Conservation (phyloP, 92 coral and sea anemone genomes). For the Bergia sp. region DNA sequence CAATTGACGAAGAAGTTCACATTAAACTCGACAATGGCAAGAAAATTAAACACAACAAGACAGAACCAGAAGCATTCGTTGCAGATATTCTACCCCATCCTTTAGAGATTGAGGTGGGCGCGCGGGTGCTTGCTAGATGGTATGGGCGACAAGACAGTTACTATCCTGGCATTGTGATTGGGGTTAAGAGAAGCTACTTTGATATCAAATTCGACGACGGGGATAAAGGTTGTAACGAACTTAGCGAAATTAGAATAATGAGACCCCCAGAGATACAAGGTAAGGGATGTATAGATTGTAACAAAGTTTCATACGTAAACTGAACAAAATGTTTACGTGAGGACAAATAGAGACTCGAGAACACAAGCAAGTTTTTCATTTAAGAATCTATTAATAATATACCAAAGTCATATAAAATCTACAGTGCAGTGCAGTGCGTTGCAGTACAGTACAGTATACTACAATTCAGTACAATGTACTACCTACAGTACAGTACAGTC, state of each 20-base stretch:
- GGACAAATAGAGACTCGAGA: not conserved
- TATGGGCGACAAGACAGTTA: slow-evolving; percentile 80
- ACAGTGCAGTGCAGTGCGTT: too few species aligned
- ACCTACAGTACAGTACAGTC: too few species aligned
- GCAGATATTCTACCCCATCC: slow-evolving; percentile 91
- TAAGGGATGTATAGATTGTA: slow-evolving; percentile 2
- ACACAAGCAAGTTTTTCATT: too few species aligned
- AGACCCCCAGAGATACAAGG: slow-evolving; percentile 74
- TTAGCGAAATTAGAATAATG: slow-evolving; percentile 79
- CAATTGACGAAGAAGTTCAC: slow-evolving; percentile 81
- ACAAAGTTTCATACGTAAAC: not conserved
- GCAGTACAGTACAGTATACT: too few species aligned
- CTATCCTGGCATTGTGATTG: slow-evolving; percentile 81
- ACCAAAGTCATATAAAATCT: too few species aligned
- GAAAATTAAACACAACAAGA: slow-evolving; percentile 71
- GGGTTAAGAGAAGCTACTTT: slow-evolving; percentile 72
- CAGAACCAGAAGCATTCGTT: slow-evolving; percentile 64
- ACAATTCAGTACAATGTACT: too few species aligned
- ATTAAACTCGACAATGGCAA: slow-evolving; percentile 89
- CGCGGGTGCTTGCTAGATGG: slow-evolving; percentile 92
- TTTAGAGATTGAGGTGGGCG: slow-evolving; percentile 78
- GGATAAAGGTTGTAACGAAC: slow-evolving; percentile 84
- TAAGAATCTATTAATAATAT: too few species aligned
- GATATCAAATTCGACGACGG: slow-evolving; percentile 88
- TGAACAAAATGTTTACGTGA: not conserved